Conservation (phyloP, 2,113 vertebrate species). For the Pachycephala philippinensis region DNA sequence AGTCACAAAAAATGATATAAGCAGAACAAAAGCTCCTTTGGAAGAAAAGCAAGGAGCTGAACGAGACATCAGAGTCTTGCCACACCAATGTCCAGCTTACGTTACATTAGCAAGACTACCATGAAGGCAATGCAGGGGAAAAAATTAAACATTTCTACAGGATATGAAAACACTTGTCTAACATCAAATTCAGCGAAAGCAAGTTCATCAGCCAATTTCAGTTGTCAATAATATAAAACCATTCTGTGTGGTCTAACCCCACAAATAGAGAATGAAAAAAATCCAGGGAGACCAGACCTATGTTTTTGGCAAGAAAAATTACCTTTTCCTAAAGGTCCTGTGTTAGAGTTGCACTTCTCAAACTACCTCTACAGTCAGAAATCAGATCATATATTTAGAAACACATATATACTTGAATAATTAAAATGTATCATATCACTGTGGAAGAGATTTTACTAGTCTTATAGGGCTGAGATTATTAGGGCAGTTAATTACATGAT, state of each 20-base stretch:
- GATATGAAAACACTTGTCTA: not conserved
- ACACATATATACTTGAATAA: not conserved
- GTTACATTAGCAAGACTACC: not conserved
- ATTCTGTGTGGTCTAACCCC: not conserved
- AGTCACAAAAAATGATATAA: not conserved
- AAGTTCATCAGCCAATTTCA: not conserved
- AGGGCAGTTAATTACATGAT: not conserved
- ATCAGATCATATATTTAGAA: not conserved
- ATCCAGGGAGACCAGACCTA: not conserved
- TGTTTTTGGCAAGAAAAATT: not conserved
- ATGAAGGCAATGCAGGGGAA: not conserved
- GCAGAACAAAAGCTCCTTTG: not conserved
- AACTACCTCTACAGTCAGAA: not conserved
- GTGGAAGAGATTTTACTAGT: not conserved
- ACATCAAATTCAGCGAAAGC: not conserved
- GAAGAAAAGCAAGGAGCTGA: not conserved
- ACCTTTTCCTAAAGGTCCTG: not conserved
- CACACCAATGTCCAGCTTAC: not conserved
- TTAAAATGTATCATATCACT: not conserved
- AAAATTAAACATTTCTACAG: not conserved
- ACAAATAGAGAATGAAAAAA: not conserved
- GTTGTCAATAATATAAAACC: not conserved
- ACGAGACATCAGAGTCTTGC: not conserved
- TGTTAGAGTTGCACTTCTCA: not conserved
- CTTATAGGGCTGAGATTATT: not conserved